phyloP scores from a whole-genome alignment of 92 coral and sea anemone species.

The Blastomussa wellsi region DNA sequence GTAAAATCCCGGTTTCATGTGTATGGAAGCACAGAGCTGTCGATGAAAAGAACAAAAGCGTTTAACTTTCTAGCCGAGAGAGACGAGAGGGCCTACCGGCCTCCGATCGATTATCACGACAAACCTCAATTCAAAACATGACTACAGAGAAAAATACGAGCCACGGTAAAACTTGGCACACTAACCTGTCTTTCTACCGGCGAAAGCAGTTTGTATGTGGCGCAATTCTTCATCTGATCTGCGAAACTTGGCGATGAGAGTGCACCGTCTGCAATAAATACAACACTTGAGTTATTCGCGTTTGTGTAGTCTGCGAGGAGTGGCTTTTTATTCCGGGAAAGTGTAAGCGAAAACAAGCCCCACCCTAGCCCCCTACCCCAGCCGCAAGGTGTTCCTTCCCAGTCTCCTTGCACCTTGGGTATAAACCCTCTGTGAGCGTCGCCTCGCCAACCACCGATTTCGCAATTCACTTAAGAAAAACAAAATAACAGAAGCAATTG shows the following conservation, averaged over 20 bases:
- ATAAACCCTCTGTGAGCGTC: not conserved
- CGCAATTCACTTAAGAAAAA: not conserved
- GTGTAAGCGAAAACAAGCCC: not conserved
- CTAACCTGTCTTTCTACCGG: conserved; percentile 85
- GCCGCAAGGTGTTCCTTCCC: not conserved
- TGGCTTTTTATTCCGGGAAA: not conserved
- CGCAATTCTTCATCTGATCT: conserved; percentile 84
- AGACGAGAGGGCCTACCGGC: not conserved
- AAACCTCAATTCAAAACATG: too few relatives aligned
- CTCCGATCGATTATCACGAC: not conserved
- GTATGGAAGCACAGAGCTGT: conserved; percentile 84
- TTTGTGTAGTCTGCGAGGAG: not conserved
- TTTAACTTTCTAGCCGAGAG: not conserved
- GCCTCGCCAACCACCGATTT: too few relatives aligned
- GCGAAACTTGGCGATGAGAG: conserved; percentile 50
- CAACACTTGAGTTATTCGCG: not conserved
- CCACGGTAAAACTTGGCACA: not conserved
- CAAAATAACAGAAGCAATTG: too few relatives aligned
- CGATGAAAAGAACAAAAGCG: not conserved
- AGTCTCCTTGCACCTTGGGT: not conserved
- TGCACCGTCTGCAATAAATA: conserved; percentile 18
- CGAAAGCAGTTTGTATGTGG: conserved; percentile 81
- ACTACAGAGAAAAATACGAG: not conserved
- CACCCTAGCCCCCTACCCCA: not conserved
- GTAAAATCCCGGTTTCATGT: conserved; percentile 97